phyloP scores from a whole-genome alignment of 2,888 invertebrate species.

The Erpobdella octoculata region DNA sequence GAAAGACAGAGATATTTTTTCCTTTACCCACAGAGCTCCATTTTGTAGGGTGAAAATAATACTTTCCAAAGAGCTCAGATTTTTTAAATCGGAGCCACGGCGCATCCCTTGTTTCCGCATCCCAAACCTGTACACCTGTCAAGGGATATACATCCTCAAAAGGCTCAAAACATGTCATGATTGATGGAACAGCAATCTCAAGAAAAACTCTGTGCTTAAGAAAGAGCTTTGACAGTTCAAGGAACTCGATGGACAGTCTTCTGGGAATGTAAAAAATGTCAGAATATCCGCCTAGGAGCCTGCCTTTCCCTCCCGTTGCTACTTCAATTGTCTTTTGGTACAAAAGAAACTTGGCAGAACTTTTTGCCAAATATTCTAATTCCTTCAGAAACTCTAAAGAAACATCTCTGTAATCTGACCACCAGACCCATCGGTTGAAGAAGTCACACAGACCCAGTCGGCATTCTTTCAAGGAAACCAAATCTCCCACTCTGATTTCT shows the following conservation, averaged over 20 bases:
- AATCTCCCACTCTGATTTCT: conserved; percentile 33
- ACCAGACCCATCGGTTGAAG: conserved; percentile 35
- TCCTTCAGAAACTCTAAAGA: conserved; percentile 25
- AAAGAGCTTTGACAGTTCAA: conserved; percentile 32
- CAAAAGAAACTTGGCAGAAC: neutral
- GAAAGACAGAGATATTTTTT: neutral
- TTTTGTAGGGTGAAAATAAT: conserved; percentile 36
- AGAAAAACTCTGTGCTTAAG: conserved; percentile 34
- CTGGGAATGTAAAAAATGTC: conserved; percentile 37
- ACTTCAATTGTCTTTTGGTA: neutral
- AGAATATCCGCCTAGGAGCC: conserved; percentile 34
- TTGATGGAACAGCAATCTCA: conserved; percentile 37
- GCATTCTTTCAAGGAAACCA: conserved; percentile 34
- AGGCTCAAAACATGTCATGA: conserved; percentile 31
- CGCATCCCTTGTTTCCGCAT: conserved; percentile 26
- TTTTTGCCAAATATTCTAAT: conserved; percentile 4
- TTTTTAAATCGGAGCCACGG: conserved; percentile 35
- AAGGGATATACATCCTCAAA: conserved; percentile 28
- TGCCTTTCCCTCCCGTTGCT: neutral
- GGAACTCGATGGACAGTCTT: conserved; percentile 29
- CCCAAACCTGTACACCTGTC: conserved; percentile 29
- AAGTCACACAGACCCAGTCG: conserved; percentile 37
- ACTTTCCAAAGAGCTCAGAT: conserved; percentile 29
- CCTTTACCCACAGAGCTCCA: conserved; percentile 28
- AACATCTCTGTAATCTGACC: conserved; percentile 34